Evolutionary conservation across 2,113 vertebrate species (phyloP).

Genomic region (Mus musculus): GRCm39 chrX:125279001-125279500

Average conservation of each 20-base stretch:
- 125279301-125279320: not conserved
- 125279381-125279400: not conserved
- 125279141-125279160: not conserved
- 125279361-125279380: not conserved
- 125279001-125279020: not conserved
- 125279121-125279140: not conserved
- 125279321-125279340: not conserved
- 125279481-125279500: not conserved
- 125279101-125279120: not conserved
- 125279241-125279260: not conserved
- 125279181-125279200: not conserved
- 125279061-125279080: not conserved
- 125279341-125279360: not conserved
- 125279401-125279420: not conserved
- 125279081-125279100: not conserved
- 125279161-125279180: not conserved
- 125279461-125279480: not conserved
- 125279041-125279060: not conserved
- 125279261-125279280: not conserved
- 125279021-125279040: not conserved
- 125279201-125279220: constrained; percentile 12
- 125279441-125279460: not conserved
- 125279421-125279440: not conserved
- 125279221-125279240: not conserved
- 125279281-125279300: not conserved